Evolutionary conservation across 2,113 vertebrate genomes (phyloP).

Genomic region (Pseudorectes ferrugineus): DNA sequence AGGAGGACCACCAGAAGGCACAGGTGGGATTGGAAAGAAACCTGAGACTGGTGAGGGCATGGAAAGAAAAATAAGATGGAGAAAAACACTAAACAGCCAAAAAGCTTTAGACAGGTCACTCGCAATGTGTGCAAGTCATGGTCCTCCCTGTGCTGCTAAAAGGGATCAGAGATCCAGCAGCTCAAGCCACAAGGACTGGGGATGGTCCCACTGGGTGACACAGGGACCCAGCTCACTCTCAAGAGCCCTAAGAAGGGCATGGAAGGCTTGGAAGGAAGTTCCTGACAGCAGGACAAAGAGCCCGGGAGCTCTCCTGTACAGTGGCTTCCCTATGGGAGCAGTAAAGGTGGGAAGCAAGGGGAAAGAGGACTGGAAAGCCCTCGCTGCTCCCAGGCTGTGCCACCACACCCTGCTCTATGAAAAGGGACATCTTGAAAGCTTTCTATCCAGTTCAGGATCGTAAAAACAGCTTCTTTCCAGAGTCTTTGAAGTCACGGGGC

Average conservation of each 20-base stretch:
- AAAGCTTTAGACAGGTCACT: not conserved
- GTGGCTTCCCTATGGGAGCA: not conserved
- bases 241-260: not conserved
- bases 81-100: not conserved
- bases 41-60: not conserved
- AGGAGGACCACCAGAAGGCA: not conserved
- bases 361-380: not conserved
- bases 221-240: not conserved
- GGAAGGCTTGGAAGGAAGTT: not conserved
- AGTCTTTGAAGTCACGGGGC: not conserved
- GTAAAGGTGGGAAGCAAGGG: not conserved
- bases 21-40: not conserved
- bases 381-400: not conserved
- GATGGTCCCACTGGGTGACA: accelerated
- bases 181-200: not conserved
- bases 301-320: not conserved
- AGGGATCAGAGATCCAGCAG: not conserved
- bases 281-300: not conserved
- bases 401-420: not conserved
- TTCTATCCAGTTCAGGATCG: not conserved
- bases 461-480: not conserved
- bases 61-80: not conserved
- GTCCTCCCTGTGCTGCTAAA: not conserved
- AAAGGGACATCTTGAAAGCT: not conserved
- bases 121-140: not conserved